These are phyloP conservation scores for Cheumatopsyche charites DNA, from an alignment of 1,140 invertebrate species.

Conservation along the genomic window DNA sequence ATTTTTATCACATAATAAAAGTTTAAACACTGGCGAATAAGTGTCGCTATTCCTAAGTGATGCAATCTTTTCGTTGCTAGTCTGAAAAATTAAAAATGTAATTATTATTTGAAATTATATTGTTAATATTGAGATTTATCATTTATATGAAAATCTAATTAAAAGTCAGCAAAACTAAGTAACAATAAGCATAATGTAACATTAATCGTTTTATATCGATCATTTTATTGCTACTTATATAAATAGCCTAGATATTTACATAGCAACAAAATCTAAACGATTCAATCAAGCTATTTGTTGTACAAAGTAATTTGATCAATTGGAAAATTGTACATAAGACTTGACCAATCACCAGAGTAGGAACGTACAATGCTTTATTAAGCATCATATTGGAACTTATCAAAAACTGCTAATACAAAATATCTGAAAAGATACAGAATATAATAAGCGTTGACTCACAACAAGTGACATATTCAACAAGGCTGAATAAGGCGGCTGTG, in stretches of 20 bases:
- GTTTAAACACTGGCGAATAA: conserved; percentile 58
- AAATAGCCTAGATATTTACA: conserved; percentile 49
- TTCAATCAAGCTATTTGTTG: conserved; percentile 7
- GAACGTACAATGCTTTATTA: background rate
- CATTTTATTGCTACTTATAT: too few relatives aligned
- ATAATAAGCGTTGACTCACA: too few relatives aligned
- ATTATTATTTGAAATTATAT: background rate
- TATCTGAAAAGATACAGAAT: too few relatives aligned
- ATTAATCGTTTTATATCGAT: too few relatives aligned
- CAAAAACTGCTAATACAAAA: background rate
- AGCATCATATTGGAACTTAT: background rate
- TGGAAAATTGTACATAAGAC: background rate
- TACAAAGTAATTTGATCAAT: conserved; percentile 26
- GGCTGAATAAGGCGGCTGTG: conserved; percentile 48
- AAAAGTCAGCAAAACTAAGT: too few relatives aligned
- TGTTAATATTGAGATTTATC: background rate
- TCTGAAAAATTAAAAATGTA: conserved; percentile 51
- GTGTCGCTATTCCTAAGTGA: conserved; percentile 55
- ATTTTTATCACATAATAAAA: conserved; percentile 55
- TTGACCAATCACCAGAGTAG: background rate
- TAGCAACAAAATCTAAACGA: conserved; percentile 42
- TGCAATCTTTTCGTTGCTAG: conserved; percentile 53
- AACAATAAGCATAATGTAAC: too few relatives aligned
- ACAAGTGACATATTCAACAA: conserved; percentile 34
- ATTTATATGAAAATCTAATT: too few relatives aligned